phyloP scores from a whole-genome alignment of 1,140 invertebrate species.

The Aplysia californica region DNA sequence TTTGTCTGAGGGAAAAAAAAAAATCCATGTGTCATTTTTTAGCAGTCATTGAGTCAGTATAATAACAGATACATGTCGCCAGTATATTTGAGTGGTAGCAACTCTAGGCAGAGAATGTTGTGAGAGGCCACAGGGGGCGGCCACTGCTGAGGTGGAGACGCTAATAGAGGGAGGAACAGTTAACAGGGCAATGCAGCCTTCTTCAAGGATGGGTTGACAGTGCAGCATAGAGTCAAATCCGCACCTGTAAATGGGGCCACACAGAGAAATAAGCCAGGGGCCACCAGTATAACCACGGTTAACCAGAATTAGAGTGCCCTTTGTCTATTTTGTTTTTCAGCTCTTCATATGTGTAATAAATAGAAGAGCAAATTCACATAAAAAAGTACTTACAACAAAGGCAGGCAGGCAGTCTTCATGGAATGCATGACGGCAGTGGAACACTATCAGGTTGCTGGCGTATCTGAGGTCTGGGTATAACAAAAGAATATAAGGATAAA shows the following conservation, averaged over 20 bases:
- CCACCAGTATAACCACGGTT: not conserved
- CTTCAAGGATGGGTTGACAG: not conserved
- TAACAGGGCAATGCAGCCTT: too few species aligned
- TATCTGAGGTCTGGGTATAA: constrained; percentile 68
- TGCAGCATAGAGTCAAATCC: not conserved
- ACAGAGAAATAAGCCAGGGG: too few species aligned
- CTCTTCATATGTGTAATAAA: not conserved
- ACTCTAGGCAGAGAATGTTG: too few species aligned
- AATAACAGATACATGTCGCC: not conserved
- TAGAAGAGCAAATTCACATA: too few species aligned
- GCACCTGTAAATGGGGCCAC: not conserved
- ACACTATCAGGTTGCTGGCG: constrained; percentile 80
- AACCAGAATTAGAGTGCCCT: not conserved
- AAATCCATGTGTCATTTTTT: not conserved
- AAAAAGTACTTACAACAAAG: constrained; percentile 40
- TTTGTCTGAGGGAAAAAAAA: constrained; percentile 43
- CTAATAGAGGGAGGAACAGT: too few species aligned
- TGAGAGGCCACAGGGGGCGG: too few species aligned
- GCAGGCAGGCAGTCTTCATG: constrained; percentile 84
- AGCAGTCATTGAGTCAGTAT: not conserved
- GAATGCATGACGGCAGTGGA: constrained; percentile 91
- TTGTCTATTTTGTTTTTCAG: not conserved
- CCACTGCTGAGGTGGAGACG: not conserved
- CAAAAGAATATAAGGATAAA: too few species aligned
- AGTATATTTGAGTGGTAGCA: not conserved